Base-by-base conservation (phyloP, 2,113 vertebrate species). In the Nannospalax galili region DNA sequence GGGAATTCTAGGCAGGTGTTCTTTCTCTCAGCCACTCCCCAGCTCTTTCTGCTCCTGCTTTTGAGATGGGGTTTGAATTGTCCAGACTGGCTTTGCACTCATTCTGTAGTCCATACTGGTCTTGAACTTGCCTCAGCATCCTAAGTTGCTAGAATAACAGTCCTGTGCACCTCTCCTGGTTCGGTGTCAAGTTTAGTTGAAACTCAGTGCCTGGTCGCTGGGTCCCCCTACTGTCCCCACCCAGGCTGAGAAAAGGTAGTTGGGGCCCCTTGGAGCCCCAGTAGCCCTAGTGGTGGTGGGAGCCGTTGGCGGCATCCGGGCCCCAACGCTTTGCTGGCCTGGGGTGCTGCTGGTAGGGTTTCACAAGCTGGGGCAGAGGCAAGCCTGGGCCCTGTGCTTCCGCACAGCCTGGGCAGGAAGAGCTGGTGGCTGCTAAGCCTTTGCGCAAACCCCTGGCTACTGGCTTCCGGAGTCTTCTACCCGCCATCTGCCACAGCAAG, bases 351-450 rank as follows among this genome's bases (percentile, higher is more conserved):
- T 92, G 90, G 96, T 95, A 88, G 8, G 93, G 94, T 98, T 98
- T 98, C 98, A 94, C 95, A 98, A 98, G 98, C 48, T 64, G 0
- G 0, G 96, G 97, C 97, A 96, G 84, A 88, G 89, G 90, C 96
- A 0, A 67, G 85, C 77, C 90, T 19, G 1, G 84, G 81, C 26
- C 0, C 73, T 37, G 40, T 69, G 86, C 96, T 96, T 96, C 92
- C 90, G 96, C 20, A n/a, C 22, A 20, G 94, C 88, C 84, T 1
- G 19, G 86, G 93, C 91, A 97, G 96, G 96, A 96, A 97, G 92
- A 93, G 72, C 90, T 52, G 94, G 89, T 45, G 94, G 92, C 86
- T 98, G 98, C 98, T 98, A 97, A 98, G 94, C 90, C 95, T 95
- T 98, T 94, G 93, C 0, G 0, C 58, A 56, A 93, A 30, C 32